Base-by-base conservation (phyloP, 2,113 vertebrate genomes). In the Orientallactaga bullata region DNA sequence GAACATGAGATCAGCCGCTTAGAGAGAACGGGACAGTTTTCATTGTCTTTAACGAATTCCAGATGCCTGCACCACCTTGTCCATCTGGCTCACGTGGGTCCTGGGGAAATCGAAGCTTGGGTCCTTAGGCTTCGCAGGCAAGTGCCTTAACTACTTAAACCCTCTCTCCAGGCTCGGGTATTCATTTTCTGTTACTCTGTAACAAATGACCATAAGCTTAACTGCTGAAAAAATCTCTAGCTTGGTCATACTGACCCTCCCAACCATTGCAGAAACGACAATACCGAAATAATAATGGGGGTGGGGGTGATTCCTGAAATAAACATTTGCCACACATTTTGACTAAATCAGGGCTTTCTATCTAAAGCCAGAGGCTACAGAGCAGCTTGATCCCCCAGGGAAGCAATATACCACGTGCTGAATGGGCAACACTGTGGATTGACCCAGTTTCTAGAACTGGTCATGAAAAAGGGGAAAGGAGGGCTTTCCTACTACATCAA, bases 341-440 rank as follows among this genome's bases (percentile, higher is more conserved):
- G 32, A 89, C 84, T 90, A 88, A 90, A 91, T 60, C 13, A 12
- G 84, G 28, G 39, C 47, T 94, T 77, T 74, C n/a, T 61, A 68
- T n/a, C n/a, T n/a, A n/a, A n/a, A 90, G 26, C 74, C 18, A 55
- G 37, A 63, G 18, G 17, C 78, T 17, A 83, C n/a, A 93, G n/a
- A 17, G 9, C 30, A 87, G 47, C 71, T 61, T 1, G 9, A 21
- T 4, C 5, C 18, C 35, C 37, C 1, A 20, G 51, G 30, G 90
- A 91, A 77, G 71, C 51, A 76, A 39, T 0, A 16, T 26, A 8
- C 71, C 71, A 71, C 8, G 60, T 24, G 26, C 10, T 5, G 42
- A 58, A 72, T 13, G 24, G 61, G 20, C 4, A 24, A 42, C 47
- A 51, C 17, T 26, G n/a, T 21, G 28, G 0, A n/a, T 2, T 47